phyloP scores from a whole-genome alignment of 92 coral and sea anemone genomes.

The Meandrina meandrites region DNA sequence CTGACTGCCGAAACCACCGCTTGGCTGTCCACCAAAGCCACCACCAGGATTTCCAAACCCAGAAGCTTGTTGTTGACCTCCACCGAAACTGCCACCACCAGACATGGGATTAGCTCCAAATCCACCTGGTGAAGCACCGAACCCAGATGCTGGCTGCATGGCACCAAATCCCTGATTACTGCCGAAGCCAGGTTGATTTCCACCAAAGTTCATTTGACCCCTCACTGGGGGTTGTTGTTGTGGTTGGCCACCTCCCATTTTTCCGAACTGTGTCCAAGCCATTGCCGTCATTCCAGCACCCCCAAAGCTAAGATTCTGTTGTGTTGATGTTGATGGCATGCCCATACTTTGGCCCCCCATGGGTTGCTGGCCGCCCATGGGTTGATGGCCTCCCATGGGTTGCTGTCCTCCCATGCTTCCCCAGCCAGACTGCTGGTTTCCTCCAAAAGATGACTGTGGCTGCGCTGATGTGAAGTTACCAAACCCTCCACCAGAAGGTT shows the following conservation, averaged over 20 bases:
- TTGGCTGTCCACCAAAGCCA: constrained; percentile 65
- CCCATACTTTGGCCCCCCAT: constrained; percentile 65
- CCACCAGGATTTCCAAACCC: constrained; percentile 73
- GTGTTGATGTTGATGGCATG: constrained; percentile 60
- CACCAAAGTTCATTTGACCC: constrained; percentile 65
- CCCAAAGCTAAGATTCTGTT: constrained; percentile 85
- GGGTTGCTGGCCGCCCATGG: constrained; percentile 28
- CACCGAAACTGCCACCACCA: constrained; percentile 50
- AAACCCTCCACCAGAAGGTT: constrained; percentile 28
- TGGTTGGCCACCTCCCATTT: constrained; percentile 74
- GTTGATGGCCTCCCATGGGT: constrained; percentile 36
- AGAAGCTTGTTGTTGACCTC: constrained; percentile 53
- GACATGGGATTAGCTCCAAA: constrained; percentile 66
- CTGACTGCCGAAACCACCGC: constrained; percentile 45
- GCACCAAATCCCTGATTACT: constrained; percentile 65
- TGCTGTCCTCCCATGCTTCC: constrained; percentile 38
- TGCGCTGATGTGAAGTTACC: constrained; percentile 25
- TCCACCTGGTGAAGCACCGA: constrained; percentile 51
- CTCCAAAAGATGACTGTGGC: constrained; percentile 29
- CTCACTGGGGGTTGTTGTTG: constrained; percentile 68
- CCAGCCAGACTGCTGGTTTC: constrained; percentile 32
- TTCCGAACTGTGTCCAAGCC: constrained; percentile 97
- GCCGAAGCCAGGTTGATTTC: constrained; percentile 62
- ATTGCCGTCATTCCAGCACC: constrained; percentile 95
- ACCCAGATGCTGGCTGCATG: constrained; percentile 47